These are phyloP conservation scores for Aplocera efformata DNA, from an alignment of 2,888 invertebrate genomes.

Conservation along the genomic window DNA sequence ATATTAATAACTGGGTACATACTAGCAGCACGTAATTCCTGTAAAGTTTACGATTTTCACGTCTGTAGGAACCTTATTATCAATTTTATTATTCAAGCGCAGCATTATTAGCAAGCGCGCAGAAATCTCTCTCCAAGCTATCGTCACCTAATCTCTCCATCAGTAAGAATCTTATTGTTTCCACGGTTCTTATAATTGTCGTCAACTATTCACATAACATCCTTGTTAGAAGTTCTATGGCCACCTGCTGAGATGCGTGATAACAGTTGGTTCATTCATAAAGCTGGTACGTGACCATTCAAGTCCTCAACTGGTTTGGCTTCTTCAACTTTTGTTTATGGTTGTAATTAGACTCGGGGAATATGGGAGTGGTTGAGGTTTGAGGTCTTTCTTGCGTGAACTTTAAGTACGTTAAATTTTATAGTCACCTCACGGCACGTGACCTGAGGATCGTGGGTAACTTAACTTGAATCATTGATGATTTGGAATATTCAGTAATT, in stretches of 20 bases:
- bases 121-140: background rate
- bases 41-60: too few species aligned
- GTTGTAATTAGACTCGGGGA: slow-evolving; percentile 15
- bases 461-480: too few species aligned
- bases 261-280: slow-evolving; percentile 43
- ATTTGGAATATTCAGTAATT: too few species aligned
- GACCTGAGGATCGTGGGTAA: too few species aligned
- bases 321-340: slow-evolving; percentile 23
- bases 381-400: background rate
- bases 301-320: slow-evolving; percentile 24
- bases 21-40: too few species aligned
- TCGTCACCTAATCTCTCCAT: slow-evolving; percentile 4
- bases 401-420: background rate
- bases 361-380: slow-evolving; percentile 11
- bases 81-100: too few species aligned
- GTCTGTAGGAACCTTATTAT: too few species aligned
- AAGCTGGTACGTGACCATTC: slow-evolving; percentile 34
- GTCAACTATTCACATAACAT: slow-evolving; percentile 15
- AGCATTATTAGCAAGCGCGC: background rate
- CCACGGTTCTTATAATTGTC: slow-evolving; percentile 17
- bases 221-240: slow-evolving; percentile 28
- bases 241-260: slow-evolving; percentile 37
- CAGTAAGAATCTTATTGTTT: slow-evolving; percentile 6
- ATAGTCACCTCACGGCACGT: too few species aligned
- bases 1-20: too few species aligned